Percentiles rank a stretch among this genome's conserved stretches.
Evolutionary conservation across 2,113 vertebrate species (phyloP).

Genomic region (Phaetusa simplex): DNA sequence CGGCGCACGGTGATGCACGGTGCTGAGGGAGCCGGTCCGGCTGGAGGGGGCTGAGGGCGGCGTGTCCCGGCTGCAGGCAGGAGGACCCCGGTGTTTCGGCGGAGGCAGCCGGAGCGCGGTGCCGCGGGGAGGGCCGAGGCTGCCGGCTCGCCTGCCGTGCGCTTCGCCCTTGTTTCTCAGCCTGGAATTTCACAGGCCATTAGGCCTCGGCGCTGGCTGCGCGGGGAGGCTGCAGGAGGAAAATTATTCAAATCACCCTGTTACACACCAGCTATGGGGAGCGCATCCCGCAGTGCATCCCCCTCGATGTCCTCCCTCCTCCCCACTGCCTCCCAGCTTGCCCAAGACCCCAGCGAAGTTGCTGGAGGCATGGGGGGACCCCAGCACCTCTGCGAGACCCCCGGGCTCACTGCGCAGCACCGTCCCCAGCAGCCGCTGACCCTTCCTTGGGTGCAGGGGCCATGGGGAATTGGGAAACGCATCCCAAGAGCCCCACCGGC

Average conservation of each 20-base stretch:
- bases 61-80: not conserved
- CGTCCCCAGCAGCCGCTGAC: not conserved
- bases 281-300: rapidly evolving
- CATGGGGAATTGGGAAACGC: rapidly evolving
- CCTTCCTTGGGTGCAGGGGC: rapidly evolving
- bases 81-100: rapidly evolving
- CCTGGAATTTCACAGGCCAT: not conserved
- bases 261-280: not conserved
- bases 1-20: not conserved
- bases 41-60: not conserved
- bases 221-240: not conserved
- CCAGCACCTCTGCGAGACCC: not conserved
- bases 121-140: rapidly evolving
- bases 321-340: not conserved
- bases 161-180: not conserved
- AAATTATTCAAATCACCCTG: not conserved
- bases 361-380: rapidly evolving
- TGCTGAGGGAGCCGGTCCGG: not conserved
- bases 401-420: not conserved
- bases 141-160: rapidly evolving
- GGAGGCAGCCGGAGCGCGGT: not conserved
- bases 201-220: not conserved
- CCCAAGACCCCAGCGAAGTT: rapidly evolving
- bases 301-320: rapidly evolving
- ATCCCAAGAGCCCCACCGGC: not conserved